Base-by-base conservation (phyloP, 2,797 vertebrate genomes). In the Gadopsis marmoratus region DNA sequence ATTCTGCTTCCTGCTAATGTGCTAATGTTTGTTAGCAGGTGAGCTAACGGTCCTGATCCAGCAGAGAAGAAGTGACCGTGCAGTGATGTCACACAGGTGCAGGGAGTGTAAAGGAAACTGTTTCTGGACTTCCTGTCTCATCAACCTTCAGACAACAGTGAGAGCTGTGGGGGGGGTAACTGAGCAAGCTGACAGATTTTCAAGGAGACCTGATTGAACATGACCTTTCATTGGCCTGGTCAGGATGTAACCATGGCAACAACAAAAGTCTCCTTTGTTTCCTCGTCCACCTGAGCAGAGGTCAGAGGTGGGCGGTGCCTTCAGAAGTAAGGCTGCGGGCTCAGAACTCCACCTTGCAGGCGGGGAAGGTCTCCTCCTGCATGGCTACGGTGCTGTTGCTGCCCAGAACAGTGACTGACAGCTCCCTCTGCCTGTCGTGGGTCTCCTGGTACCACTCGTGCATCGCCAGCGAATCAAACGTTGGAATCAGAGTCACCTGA, bases 291-390 rank as follows among this genome's bases (percentile, higher is more conserved):
- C 39, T 12, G 47, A 5, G 29, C 4, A 23, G 21, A 41, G 29
- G 70, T 50, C 16, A n/a, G 21, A 41, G 29, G 70, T 50, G 66
- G 71, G 60, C 5, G 48, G 68, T 13, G 51, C 54, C 54, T 39
- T 17, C 21, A 17, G 48, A n/a, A 64, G 21, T 6, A 6, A 5
- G 12, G 51, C 51, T 29, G 51, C 11, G 2, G 35, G 43, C 67
- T 96, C 93, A 98, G 94, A 99, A 99, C 91, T 99, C 98, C 59
- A 99, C 96, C 94, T 99, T 99, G 94, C 98, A 99, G 73, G 98
- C 97, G 0, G 97, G 97, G 87, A 99, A 99, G 59, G 97, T 97
- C 90, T 99, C 97, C 0, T 97, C 98, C 93, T 99, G 97, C 97
- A 99, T 99, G 88, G 96, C 97, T 37, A 99, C 98, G 0, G 97